Conservation (phyloP, 2,888 invertebrate species). For the Smittia sp. region DNA sequence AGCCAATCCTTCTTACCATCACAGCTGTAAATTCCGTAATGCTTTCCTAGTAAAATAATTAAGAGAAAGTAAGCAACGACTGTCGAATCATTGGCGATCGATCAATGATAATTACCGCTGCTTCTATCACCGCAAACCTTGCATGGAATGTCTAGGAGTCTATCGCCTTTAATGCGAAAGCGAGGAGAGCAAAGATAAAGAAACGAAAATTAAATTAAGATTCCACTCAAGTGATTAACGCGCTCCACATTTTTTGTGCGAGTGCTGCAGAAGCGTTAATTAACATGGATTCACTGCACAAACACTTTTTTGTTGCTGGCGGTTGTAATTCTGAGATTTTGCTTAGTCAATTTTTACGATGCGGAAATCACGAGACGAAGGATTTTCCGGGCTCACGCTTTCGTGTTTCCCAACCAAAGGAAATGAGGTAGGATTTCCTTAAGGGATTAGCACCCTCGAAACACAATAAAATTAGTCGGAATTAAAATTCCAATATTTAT, state of each 20-base stretch:
- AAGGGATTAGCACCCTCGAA: slow-evolving; percentile 39
- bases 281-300: slow-evolving; percentile 24
- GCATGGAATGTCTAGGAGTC: slow-evolving; percentile 96
- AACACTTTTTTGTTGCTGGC: slow-evolving; percentile 33
- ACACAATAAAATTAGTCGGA: slow-evolving; percentile 38
- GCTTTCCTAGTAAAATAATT: slow-evolving; percentile 71
- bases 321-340: slow-evolving; percentile 32
- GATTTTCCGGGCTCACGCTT: slow-evolving; percentile 27
- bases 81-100: neutral
- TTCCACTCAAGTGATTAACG: slow-evolving; percentile 9
- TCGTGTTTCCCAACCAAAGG: slow-evolving; percentile 22
- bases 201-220: slow-evolving; percentile 37
- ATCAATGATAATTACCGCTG: slow-evolving; percentile 54
- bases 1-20: slow-evolving; percentile 71
- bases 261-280: slow-evolving; percentile 22
- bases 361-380: neutral
- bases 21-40: slow-evolving; percentile 99
- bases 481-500: slow-evolving; percentile 38
- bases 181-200: neutral
- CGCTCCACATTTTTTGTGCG: neutral
- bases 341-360: slow-evolving; percentile 32
- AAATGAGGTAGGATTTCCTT: slow-evolving; percentile 25
- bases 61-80: neutral
- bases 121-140: slow-evolving; percentile 98
- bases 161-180: slow-evolving; percentile 69